These are phyloP conservation scores for Umimayanthus chanpuru DNA, from an alignment of 92 coral and sea anemone genomes.

Conservation along the genomic window DNA sequence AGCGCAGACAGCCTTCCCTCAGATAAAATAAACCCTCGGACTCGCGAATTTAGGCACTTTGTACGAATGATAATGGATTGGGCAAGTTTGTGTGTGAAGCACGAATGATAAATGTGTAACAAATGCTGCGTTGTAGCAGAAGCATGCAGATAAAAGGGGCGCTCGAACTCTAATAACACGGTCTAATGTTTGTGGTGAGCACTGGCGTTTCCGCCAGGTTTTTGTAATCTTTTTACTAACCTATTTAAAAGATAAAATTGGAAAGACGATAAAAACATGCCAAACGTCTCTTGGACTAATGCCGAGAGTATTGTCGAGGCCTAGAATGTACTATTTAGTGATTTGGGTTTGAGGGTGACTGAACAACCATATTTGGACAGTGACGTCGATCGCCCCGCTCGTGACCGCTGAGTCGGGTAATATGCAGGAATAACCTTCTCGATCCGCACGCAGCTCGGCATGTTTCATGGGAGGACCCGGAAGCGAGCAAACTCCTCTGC, in stretches of 20 bases:
- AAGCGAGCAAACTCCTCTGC: background rate
- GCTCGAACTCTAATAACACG: background rate
- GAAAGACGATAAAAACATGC: background rate
- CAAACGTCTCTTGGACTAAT: too few species aligned
- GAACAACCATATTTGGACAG: background rate
- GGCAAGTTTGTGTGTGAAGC: slow-evolving; percentile 9
- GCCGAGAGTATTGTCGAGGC: background rate
- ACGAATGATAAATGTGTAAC: background rate
- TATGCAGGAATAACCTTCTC: background rate
- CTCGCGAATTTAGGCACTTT: background rate
- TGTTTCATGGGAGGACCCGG: background rate
- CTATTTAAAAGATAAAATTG: background rate
- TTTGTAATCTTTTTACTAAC: too few species aligned
- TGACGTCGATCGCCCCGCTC: background rate
- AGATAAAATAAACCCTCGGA: slow-evolving; percentile 61
- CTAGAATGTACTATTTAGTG: background rate
- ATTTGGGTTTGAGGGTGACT: background rate
- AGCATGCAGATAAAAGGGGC: background rate
- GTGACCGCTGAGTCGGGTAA: background rate
- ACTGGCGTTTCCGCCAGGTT: background rate
- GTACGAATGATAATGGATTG: background rate
- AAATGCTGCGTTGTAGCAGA: background rate
- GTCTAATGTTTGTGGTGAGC: background rate
- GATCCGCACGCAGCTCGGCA: background rate
- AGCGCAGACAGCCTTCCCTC: slow-evolving; percentile 89